Evolutionary conservation across 2,113 vertebrate genomes (phyloP).

Genomic region (Phrynosoma platyrhinos): DNA sequence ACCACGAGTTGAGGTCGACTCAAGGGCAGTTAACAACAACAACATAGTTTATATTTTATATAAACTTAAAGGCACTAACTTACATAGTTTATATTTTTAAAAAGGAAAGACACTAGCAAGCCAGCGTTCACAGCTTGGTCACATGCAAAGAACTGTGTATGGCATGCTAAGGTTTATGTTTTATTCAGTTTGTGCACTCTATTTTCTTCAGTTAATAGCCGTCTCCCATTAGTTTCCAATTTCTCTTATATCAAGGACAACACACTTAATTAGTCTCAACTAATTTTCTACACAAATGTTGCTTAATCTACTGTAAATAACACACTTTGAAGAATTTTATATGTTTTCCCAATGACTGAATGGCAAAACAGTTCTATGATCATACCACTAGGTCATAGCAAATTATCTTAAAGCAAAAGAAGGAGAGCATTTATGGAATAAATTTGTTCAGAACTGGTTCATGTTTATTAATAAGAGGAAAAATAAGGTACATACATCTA

Average conservation of each 20-base stretch:
- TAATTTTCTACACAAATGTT: neutral
- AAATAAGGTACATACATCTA: neutral
- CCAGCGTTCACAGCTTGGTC: neutral
- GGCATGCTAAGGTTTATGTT: neutral
- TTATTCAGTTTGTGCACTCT: neutral
- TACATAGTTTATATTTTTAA: neutral
- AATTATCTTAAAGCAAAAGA: neutral
- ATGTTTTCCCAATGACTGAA: neutral
- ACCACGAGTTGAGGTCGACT: too few species aligned
- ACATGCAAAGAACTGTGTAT: neutral
- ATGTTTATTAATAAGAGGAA: neutral
- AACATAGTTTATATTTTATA: neutral
- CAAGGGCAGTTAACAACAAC: too few species aligned
- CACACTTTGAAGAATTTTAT: neutral
- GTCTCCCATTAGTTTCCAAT: neutral
- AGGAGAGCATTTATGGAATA: neutral
- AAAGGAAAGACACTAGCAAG: neutral
- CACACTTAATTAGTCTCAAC: neutral
- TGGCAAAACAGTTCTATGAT: neutral
- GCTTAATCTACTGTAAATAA: neutral
- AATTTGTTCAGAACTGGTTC: neutral
- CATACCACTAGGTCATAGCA: neutral
- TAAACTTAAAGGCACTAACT: too few species aligned
- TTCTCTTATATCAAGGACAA: neutral
- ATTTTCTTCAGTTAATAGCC: neutral